Base-by-base conservation (phyloP, 1,140 invertebrate species). In the Pseudomyrmex gracilis region DNA sequence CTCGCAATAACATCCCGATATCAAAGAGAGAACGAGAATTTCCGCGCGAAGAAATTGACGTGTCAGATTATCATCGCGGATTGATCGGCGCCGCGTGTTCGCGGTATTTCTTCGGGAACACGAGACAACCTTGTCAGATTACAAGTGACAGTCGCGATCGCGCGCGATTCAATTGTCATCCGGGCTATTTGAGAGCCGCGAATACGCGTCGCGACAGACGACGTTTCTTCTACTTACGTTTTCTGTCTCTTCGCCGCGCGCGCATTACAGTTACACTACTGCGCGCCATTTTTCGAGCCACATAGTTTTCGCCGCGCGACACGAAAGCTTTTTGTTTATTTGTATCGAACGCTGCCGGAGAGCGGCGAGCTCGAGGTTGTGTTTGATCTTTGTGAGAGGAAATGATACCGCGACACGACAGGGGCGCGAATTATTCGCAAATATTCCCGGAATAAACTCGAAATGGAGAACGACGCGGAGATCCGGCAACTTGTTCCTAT, bases 81-180 rank as follows among this genome's bases (percentile, higher is more conserved):
- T 80, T 80, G 76, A 80, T 80, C 66, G 76, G 8, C 34, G 34
- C 76, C 53, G 76, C 76, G 66, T 71, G 76, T 57, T 58, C 53
- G 53, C 34, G 57, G 43, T 80, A 80, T 80, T 80, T 80, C 76
- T 45, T 45, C 76, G 13, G 53, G 53, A 80, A 80, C 20, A 71
- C 55, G 66, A 80, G 76, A 80, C 76, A 71, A 71, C 76, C 34
- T 80, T 20, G 76, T 80, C 76, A 58, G 53, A 80, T 80, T 80
- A 70, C 76, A 49, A 55, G 53, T 68, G 51, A 53, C 68, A 71
- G 76, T 80, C 76, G 71, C 66, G 66, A 80, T 80, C 76, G 76
- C 22, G 45, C 45, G 43, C 64, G n/a, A 78, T 78, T 70, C 76
- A 80, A 43, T 24, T 53, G 66, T 68, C 51, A 68, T 47, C 66